Conservation (phyloP, 2,888 invertebrate species). For the Sialis fuliginosa region DNA sequence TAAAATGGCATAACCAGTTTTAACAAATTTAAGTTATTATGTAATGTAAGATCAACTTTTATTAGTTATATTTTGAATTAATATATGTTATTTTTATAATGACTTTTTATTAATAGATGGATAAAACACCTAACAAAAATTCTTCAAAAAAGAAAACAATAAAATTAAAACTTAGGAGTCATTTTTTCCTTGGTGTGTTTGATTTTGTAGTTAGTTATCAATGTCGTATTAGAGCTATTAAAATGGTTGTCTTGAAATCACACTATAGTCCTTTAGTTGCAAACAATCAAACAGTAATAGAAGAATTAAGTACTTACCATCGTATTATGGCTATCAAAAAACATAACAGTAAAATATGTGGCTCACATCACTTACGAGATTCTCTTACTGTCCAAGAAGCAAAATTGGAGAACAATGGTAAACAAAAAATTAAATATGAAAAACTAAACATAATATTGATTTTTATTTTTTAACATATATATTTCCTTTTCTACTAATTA, state of each 20-base stretch:
- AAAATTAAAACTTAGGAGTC: not conserved
- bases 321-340: constrained; percentile 1
- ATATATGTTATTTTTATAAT: too few relatives aligned
- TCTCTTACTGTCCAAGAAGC: not conserved
- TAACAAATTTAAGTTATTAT: too few relatives aligned
- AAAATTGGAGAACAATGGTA: constrained; percentile 1
- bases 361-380: not conserved
- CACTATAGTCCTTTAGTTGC: not conserved
- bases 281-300: not conserved
- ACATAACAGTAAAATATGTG: too few relatives aligned
- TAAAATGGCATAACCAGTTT: too few relatives aligned
- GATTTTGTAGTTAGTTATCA: not conserved
- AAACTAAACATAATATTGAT: too few relatives aligned
- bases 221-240: constrained; percentile 1
- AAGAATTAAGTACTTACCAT: not conserved
- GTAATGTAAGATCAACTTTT: too few relatives aligned
- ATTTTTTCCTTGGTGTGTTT: constrained; percentile 1
- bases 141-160: not conserved
- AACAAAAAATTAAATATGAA: not conserved
- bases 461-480: too few relatives aligned
- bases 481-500: not conserved
- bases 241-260: not conserved
- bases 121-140: too few relatives aligned
- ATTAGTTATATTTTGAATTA: too few relatives aligned
- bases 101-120: too few relatives aligned